Conservation (phyloP, 2,113 vertebrate genomes). For the Sula dactylatra region DNA sequence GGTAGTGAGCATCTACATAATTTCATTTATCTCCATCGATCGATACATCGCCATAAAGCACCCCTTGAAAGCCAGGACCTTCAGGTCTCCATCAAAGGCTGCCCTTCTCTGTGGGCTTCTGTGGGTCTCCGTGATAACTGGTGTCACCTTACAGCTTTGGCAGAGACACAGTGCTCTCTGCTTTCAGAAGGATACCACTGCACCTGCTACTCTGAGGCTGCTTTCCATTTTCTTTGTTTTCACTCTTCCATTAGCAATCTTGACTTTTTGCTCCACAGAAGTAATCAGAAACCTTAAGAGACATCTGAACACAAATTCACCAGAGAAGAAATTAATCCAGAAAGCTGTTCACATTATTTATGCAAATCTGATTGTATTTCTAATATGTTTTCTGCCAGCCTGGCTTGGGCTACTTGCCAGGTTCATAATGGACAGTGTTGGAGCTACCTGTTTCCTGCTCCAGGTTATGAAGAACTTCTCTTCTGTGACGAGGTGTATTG, state of each 20-base stretch:
- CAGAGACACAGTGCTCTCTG: not conserved
- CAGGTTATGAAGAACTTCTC: not conserved
- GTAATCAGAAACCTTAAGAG: constrained; percentile 58
- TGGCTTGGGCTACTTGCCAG: constrained; percentile 17
- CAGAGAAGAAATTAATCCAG: not conserved
- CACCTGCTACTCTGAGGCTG: rapidly evolving
- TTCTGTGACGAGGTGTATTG: not conserved
- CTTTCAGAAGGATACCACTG: not conserved
- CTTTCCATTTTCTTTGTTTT: constrained; percentile 27
- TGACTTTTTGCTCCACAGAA: constrained; percentile 71
- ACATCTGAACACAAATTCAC: not conserved
- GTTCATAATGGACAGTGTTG: rapidly evolving
- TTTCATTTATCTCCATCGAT: constrained; percentile 70
- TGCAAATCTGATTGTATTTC: constrained; percentile 71
- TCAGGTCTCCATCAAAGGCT: constrained; percentile 66
- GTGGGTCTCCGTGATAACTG: constrained; percentile 45
- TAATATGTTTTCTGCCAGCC: constrained; percentile 75
- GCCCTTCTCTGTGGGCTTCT: constrained; percentile 47
- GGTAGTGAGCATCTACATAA: constrained; percentile 70
- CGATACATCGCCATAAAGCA: constrained; percentile 74
- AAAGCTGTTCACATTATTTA: constrained; percentile 66
- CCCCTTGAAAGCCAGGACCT: constrained; percentile 59
- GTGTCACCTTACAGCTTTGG: not conserved
- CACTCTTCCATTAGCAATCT: constrained; percentile 49
- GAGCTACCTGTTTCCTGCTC: not conserved